A percentile compares a stretch with the other conserved stretches of the same genome.
phyloP scores from a whole-genome alignment of 2,888 invertebrate species.

The Celastrina argiolus region DNA sequence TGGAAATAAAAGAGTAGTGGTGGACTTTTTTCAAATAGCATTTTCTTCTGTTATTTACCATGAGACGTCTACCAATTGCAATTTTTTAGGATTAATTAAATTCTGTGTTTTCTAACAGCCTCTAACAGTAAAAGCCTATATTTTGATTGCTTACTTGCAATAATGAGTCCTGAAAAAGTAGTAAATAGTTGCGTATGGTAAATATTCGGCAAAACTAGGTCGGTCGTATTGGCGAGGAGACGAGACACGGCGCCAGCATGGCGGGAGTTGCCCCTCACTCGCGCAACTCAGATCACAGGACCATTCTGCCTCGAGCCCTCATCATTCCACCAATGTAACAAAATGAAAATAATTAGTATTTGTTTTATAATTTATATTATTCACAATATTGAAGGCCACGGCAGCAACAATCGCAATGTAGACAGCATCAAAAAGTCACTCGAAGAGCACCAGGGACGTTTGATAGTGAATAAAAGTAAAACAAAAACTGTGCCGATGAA shows the following conservation, averaged over 20 bases:
- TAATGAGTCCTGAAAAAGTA: neutral
- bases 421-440: constrained; percentile 52
- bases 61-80: no score
- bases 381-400: constrained; percentile 17
- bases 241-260: constrained; percentile 35
- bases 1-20: neutral
- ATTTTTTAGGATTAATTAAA: neutral
- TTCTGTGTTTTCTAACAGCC: neutral
- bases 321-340: constrained; percentile 5
- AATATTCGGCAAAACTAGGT: constrained; percentile 23
- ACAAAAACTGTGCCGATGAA: constrained; percentile 46
- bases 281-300: constrained; percentile 9
- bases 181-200: neutral
- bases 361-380: neutral
- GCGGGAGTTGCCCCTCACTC: constrained; percentile 34
- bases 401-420: constrained; percentile 33
- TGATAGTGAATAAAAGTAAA: constrained; percentile 47
- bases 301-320: neutral
- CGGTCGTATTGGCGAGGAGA: constrained; percentile 33
- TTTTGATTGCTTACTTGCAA: neutral
- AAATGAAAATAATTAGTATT: constrained; percentile 7
- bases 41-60: no score
- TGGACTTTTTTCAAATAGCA: no score
- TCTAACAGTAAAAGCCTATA: neutral
- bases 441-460: constrained; percentile 50